These are phyloP conservation scores for Karalla daura DNA, from an alignment of 2,797 vertebrate species.

Conservation along the genomic window DNA sequence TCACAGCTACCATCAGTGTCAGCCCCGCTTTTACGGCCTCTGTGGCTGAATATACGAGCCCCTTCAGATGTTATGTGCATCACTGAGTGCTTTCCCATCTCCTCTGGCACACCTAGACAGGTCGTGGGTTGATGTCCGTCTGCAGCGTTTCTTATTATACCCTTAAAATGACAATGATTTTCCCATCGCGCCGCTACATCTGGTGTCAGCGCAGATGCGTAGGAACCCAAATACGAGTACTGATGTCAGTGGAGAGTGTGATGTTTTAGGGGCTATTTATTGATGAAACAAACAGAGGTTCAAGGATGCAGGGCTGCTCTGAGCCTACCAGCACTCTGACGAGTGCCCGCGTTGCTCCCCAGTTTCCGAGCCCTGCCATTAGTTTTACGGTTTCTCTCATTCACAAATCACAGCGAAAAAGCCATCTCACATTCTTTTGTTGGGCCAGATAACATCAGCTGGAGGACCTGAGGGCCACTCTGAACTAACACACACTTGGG, in stretches of 20 bases:
- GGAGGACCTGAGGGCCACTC: slow-evolving; percentile 23
- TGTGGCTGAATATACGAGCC: slow-evolving; percentile 14
- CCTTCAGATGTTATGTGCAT: slow-evolving; percentile 42
- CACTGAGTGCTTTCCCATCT: slow-evolving; percentile 28
- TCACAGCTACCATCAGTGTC: background rate
- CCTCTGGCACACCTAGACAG: slow-evolving; percentile 6
- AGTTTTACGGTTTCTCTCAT: slow-evolving; percentile 1
- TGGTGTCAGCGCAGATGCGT: background rate
- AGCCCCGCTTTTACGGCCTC: slow-evolving; percentile 13
- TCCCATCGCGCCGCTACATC: background rate
- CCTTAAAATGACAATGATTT: slow-evolving; percentile 26
- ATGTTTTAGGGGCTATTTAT: too few species aligned
- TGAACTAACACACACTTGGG: background rate
- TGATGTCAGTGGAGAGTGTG: background rate
- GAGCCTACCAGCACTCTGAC: too few species aligned
- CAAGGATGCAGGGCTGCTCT: background rate
- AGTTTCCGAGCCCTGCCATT: background rate
- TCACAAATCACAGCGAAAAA: slow-evolving; percentile 23
- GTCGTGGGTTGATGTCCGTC: slow-evolving; percentile 23
- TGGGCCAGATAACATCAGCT: slow-evolving; percentile 33
- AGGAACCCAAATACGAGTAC: background rate
- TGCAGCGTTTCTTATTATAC: slow-evolving; percentile 26
- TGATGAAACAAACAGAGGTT: too few species aligned
- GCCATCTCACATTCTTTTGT: slow-evolving; percentile 28
- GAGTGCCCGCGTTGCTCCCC: background rate